Conservation (phyloP, 2,113 vertebrate species). For the Muntiacus muntjak region DNA sequence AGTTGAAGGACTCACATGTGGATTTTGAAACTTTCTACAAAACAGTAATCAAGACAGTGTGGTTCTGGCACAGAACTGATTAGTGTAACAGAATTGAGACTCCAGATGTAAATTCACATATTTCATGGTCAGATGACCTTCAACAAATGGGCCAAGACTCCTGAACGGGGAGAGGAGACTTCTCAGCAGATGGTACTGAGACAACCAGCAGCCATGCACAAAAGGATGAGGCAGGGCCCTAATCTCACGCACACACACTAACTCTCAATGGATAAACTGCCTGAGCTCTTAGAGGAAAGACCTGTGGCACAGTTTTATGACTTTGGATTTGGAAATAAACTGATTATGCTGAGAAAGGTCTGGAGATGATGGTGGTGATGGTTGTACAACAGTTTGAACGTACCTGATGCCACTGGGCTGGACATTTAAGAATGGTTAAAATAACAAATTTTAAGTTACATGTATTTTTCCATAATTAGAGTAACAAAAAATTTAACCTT, state of each 20-base stretch:
- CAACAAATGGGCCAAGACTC: not conserved
- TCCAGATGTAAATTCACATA: not conserved
- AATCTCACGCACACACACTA: not conserved
- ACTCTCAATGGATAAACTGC: not conserved
- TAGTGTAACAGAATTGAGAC: not conserved
- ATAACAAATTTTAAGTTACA: not conserved
- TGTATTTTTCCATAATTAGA: not conserved
- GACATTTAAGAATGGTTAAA: not conserved
- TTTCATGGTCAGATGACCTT: not conserved
- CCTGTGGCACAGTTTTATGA: not conserved
- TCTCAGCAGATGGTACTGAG: not conserved
- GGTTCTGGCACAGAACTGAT: no score
- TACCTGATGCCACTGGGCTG: not conserved
- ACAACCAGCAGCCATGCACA: accelerated
- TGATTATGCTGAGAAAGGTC: not conserved
- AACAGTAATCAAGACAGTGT: not conserved
- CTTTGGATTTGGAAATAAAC: not conserved
- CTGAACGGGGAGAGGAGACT: accelerated
- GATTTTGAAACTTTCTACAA: not conserved
- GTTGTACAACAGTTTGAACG: accelerated
- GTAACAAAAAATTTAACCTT: not conserved
- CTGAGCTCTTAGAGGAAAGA: not conserved
- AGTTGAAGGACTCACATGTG: not conserved
- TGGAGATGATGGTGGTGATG: not conserved
- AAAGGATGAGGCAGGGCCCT: not conserved